Evolutionary conservation across 2,888 invertebrate genomes (phyloP).

Genomic region (Thymelicus sylvestris): DNA sequence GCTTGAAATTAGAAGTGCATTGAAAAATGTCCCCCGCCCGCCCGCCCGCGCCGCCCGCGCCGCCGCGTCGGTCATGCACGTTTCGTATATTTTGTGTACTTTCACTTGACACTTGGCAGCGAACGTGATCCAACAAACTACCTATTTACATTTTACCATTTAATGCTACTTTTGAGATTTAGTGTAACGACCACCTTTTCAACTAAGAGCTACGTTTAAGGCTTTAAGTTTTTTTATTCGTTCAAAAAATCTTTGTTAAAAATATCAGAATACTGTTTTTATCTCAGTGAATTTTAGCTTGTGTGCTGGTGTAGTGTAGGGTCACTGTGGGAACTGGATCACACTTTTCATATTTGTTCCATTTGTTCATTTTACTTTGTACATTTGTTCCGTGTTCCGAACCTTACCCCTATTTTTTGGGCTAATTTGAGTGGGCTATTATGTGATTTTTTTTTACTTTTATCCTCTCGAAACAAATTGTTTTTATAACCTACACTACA

Average conservation of each 20-base stretch:
- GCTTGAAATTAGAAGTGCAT: neutral
- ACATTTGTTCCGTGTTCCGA: too few relatives aligned
- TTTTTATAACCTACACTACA: too few relatives aligned
- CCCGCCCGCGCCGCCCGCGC: slow-evolving; percentile 14
- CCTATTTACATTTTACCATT: slow-evolving; percentile 22
- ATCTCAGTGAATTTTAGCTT: too few relatives aligned
- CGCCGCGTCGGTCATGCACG: slow-evolving; percentile 38
- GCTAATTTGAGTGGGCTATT: too few relatives aligned
- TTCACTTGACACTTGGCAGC: slow-evolving; percentile 57
- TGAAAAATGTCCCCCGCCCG: slow-evolving; percentile 14
- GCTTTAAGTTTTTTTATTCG: neutral
- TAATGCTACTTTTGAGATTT: slow-evolving; percentile 8
- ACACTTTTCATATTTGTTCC: too few relatives aligned
- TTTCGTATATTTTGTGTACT: slow-evolving; percentile 56
- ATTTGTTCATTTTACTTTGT: too few relatives aligned
- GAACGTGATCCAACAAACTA: slow-evolving; percentile 42
- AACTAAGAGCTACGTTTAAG: neutral
- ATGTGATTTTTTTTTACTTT: too few relatives aligned
- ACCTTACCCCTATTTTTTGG: too few relatives aligned
- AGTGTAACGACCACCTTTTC: slow-evolving; percentile 1
- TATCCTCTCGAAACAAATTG: too few relatives aligned
- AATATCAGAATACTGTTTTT: neutral
- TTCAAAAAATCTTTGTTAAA: neutral
- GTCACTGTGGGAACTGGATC: too few relatives aligned
- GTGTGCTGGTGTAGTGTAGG: too few relatives aligned